Base-by-base conservation (phyloP, 2,888 invertebrate species). In the Acrobasis consociella region DNA sequence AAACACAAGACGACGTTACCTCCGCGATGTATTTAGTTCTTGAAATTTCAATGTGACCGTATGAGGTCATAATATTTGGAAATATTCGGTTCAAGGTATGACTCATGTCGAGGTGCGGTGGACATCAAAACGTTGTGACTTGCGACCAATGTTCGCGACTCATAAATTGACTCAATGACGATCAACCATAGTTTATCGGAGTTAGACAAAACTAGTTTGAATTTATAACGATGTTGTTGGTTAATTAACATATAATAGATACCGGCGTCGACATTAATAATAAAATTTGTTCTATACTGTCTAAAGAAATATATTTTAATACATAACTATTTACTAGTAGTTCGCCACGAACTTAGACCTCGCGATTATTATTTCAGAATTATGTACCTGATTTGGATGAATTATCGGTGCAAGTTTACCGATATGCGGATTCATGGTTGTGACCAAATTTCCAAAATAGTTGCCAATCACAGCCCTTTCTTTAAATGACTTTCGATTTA, bases 21-120 rank as follows among this genome's bases (percentile, higher is more conserved):
- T 77, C 70, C 70, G 71, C 67, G 72, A 71, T 79, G 75, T 73
- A 68, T 77, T 71, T 72, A 73, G 75, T 75, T 75, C 76, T 72
- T 74, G 76, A 75, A 76, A 73, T 74, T 69, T 69, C 73, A 67
- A 72, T 73, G 72, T 76, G 77, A 74, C 74, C 77, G 78, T 77
- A 77, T 85, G 82, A 83, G 83, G 82, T 85, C 85, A 83, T 81
- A 76, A 71, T 74, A 73, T 80, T 82, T 78, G 75, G 79, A 78
- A 81, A 79, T 71, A 78, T 80, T 79, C 67, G 75, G 76, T 73
- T 67, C 70, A 62, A 65, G 38, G 31, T 56, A 63, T 77, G 78
- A 78, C 62, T 77, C 78, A 81, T 68, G 67, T 67, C 63, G 78
- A 75, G 75, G 72, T 69, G 72, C 68, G 72, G 62, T 62, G 37